phyloP scores from a whole-genome alignment of 2,113 vertebrate species.

The Callopanchax toddi region DNA sequence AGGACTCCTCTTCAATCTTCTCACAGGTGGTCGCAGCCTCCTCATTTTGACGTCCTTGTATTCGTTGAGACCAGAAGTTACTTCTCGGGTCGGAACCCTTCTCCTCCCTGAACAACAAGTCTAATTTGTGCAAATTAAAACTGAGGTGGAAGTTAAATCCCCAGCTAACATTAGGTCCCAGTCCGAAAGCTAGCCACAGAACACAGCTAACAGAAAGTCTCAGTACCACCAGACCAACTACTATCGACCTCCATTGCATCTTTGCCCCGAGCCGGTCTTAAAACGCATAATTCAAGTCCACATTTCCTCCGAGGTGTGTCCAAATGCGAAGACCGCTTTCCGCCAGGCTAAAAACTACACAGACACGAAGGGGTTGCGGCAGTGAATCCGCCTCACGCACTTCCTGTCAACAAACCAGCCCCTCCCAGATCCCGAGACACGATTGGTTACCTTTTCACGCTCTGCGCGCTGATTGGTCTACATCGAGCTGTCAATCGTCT shows the following conservation, averaged over 20 bases:
- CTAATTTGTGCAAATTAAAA: constrained; percentile 77
- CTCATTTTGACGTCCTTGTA: constrained; percentile 49
- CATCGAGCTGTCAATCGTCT: constrained; percentile 33
- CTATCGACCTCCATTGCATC: constrained; percentile 96
- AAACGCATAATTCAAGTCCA: constrained; percentile 78
- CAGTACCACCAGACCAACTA: constrained; percentile 89
- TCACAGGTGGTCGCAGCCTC: constrained; percentile 56
- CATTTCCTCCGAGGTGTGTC: constrained; percentile 25
- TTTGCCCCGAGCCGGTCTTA: constrained; percentile 77
- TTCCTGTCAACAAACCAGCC: constrained; percentile 80
- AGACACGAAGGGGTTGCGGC: neutral
- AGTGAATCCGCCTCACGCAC: constrained; percentile 34
- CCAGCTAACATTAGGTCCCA: constrained; percentile 82
- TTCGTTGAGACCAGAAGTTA: constrained; percentile 70
- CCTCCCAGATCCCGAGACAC: constrained; percentile 23
- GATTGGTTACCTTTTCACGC: constrained; percentile 56
- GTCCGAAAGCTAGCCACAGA: constrained; percentile 85
- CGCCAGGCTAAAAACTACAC: constrained; percentile 8
- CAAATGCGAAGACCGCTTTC: constrained; percentile 6
- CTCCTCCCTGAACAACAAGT: constrained; percentile 69
- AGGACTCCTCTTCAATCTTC: constrained; percentile 47
- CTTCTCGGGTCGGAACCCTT: constrained; percentile 14
- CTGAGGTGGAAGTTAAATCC: constrained; percentile 82
- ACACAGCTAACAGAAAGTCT: constrained; percentile 85
- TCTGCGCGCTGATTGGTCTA: constrained; percentile 50